Percentiles rank a stretch among this genome's conserved stretches.
Evolutionary conservation across 2,888 invertebrate species (phyloP).

Genomic region (Hydraecia micacea): DNA sequence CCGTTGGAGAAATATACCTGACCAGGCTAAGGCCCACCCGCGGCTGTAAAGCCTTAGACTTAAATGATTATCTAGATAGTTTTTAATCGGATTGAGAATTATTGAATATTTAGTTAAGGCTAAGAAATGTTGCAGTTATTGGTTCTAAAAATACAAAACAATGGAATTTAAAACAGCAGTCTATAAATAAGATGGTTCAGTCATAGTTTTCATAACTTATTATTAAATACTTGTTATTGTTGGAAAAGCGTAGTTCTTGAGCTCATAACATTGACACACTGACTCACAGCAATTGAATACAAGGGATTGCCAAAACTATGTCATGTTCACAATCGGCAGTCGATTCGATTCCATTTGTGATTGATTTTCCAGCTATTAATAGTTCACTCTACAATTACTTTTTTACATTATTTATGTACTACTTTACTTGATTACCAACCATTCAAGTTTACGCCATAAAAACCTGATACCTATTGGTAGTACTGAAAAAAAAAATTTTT

Average conservation of each 20-base stretch:
- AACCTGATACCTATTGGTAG: background rate
- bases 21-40: too few relatives aligned
- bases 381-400: background rate
- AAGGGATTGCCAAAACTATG: conserved; percentile 38
- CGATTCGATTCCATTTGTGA: conserved; percentile 36
- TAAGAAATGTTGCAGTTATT: background rate
- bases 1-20: too few relatives aligned
- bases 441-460: background rate
- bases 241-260: conserved; percentile 8
- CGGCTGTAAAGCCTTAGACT: too few relatives aligned
- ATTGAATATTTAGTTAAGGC: background rate
- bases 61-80: background rate
- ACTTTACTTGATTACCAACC: conserved; percentile 18
- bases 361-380: conserved; percentile 36
- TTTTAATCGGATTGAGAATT: background rate
- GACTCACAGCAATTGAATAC: conserved; percentile 33
- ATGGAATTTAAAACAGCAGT: background rate
- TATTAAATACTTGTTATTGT: background rate
- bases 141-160: background rate
- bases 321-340: conserved; percentile 35
- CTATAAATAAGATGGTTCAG: background rate
- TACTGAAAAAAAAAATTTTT: background rate
- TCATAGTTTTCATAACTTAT: background rate
- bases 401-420: background rate
- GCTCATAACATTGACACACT: conserved; percentile 67